Evolutionary conservation across 2,113 vertebrate species (phyloP).

Genomic region (Cebus imitator): DNA sequence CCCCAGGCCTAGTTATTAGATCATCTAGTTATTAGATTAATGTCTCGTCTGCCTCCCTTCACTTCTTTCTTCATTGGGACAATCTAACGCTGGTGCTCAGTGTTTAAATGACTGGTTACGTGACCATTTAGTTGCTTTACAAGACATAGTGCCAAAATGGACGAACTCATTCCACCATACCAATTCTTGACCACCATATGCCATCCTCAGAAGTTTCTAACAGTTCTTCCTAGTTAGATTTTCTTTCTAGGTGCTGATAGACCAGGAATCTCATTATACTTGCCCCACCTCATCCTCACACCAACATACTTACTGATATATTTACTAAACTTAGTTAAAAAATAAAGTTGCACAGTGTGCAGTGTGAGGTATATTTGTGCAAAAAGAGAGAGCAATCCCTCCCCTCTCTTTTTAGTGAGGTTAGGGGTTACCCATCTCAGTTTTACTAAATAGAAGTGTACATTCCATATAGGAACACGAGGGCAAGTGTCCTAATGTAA

Average conservation of each 20-base stretch:
- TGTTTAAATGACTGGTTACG: not conserved
- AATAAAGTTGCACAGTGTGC: not conserved
- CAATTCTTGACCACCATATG: not conserved
- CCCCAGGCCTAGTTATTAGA: not conserved
- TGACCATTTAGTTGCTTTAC: not conserved
- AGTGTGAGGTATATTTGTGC: not conserved
- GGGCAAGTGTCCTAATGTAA: not conserved
- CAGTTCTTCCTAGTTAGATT: not conserved
- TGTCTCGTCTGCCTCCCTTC: not conserved
- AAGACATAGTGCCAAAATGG: no score
- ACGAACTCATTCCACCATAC: no score
- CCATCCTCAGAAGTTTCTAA: not conserved
- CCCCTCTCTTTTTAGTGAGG: not conserved
- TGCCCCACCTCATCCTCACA: not conserved
- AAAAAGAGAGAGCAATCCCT: not conserved
- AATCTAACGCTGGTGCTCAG: no score
- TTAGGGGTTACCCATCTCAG: not conserved
- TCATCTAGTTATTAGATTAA: not conserved
- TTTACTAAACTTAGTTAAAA: not conserved
- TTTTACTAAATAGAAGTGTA: not conserved
- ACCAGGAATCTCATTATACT: not conserved
- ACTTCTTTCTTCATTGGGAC: not conserved
- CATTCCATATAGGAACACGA: not conserved
- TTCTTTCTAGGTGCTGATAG: not conserved
- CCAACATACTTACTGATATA: accelerated